phyloP scores from a whole-genome alignment of 2,113 vertebrate species.

The Serilophus lunatus region DNA sequence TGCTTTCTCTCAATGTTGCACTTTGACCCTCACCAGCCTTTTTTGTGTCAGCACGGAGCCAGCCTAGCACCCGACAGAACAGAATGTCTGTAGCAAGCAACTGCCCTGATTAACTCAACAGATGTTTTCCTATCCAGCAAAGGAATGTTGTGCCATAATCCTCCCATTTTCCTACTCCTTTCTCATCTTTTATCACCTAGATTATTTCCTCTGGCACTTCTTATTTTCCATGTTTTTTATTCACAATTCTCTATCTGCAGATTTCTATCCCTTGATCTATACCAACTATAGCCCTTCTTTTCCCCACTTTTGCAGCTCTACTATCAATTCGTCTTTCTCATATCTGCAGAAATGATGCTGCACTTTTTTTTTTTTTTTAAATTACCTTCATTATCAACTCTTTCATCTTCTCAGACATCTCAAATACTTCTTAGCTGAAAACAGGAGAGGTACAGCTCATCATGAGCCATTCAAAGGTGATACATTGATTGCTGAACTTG shows the following conservation, averaged over 20 bases:
- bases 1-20: background rate
- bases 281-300: background rate
- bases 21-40: background rate
- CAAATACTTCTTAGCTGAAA: background rate
- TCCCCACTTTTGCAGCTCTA: background rate
- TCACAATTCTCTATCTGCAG: background rate
- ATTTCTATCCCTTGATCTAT: background rate
- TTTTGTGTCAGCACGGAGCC: background rate
- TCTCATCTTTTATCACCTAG: background rate
- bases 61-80: background rate
- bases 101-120: background rate
- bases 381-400: background rate
- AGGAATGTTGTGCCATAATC: background rate
- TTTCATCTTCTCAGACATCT: background rate
- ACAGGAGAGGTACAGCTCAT: background rate
- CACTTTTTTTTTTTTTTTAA: background rate
- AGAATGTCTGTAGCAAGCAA: fast-evolving
- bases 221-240: background rate
- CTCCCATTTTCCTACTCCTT: background rate
- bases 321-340: background rate
- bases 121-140: background rate
- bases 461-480: background rate
- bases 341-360: background rate
- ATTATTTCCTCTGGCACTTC: background rate
- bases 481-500: background rate